Evolutionary conservation across 1,140 invertebrate species (phyloP).

Genomic region (Plutomurus gul): DNA sequence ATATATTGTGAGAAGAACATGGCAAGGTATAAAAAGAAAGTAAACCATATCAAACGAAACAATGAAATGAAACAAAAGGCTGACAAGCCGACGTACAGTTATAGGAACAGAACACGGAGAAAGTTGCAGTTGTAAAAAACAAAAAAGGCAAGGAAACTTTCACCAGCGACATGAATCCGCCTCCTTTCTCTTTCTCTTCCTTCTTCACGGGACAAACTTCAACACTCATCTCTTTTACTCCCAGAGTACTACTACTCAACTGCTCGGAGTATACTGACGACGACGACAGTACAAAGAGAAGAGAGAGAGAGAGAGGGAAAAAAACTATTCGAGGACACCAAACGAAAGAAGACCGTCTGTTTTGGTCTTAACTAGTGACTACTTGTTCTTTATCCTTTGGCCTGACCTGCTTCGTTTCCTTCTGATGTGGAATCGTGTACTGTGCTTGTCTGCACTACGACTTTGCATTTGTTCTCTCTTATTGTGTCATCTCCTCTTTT

Average conservation of each 20-base stretch:
- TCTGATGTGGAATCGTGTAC: too few species aligned
- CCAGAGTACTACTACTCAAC: neutral
- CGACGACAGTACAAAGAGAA: too few species aligned
- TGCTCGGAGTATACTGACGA: too few species aligned
- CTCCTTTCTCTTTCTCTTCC: neutral
- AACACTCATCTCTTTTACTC: constrained; percentile 5
- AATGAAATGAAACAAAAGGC: constrained; percentile 26
- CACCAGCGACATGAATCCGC: neutral
- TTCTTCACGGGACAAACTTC: neutral
- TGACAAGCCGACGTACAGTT: neutral
- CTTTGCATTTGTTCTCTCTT: constrained; percentile 14
- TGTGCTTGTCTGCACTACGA: neutral
- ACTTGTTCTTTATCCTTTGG: neutral
- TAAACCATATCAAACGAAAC: neutral
- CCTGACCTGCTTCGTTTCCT: too few species aligned
- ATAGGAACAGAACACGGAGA: neutral
- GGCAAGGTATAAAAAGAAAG: neutral
- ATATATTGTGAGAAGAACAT: neutral
- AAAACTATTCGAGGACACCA: constrained; percentile 12
- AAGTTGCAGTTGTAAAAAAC: constrained; percentile 12
- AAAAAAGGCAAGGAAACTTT: constrained; percentile 7
- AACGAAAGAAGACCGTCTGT: constrained; percentile 19
- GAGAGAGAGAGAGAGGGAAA: neutral
- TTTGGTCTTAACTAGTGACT: constrained; percentile 6
- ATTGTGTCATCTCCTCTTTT: neutral